Percentiles rank a stretch among this genome's conserved stretches.
These are phyloP conservation scores for Erythrolamprus reginae DNA, from an alignment of 2,113 vertebrate species.

Conservation along the genomic window DNA sequence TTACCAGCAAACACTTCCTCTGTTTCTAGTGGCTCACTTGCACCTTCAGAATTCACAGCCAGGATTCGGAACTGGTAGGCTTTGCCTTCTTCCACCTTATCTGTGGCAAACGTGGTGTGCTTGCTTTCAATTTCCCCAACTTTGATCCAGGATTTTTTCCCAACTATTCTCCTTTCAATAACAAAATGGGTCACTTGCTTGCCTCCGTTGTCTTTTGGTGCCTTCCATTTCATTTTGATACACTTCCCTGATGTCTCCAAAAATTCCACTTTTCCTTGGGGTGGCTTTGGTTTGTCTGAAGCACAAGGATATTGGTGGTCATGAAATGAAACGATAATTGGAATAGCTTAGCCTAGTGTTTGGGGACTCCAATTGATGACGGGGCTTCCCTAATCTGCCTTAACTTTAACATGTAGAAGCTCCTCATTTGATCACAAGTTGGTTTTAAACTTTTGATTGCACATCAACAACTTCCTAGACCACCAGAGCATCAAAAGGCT, in stretches of 20 bases:
- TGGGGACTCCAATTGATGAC: background rate
- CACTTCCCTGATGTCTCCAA: constrained; percentile 53
- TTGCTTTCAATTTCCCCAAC: constrained; percentile 56
- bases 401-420: background rate
- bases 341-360: background rate
- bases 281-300: constrained; percentile 66
- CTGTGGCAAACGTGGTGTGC: constrained; percentile 55
- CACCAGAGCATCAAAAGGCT: background rate
- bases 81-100: constrained; percentile 64
- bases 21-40: constrained; percentile 63
- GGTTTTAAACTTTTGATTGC: background rate
- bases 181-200: constrained; percentile 63
- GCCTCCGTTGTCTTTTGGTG: constrained; percentile 60
- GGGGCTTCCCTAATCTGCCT: background rate
- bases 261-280: constrained; percentile 65
- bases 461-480: background rate
- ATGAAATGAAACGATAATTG: background rate
- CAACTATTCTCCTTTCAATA: constrained; percentile 46
- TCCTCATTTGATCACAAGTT: background rate
- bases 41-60: constrained; percentile 58
- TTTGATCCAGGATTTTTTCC: constrained; percentile 65
- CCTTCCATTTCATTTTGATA: constrained; percentile 70
- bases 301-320: background rate
- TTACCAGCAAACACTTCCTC: constrained; percentile 63
- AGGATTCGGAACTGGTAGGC: constrained; percentile 61